Evolutionary conservation across 1,140 invertebrate genomes (phyloP).

Genomic region (Ceratina australensis): DNA sequence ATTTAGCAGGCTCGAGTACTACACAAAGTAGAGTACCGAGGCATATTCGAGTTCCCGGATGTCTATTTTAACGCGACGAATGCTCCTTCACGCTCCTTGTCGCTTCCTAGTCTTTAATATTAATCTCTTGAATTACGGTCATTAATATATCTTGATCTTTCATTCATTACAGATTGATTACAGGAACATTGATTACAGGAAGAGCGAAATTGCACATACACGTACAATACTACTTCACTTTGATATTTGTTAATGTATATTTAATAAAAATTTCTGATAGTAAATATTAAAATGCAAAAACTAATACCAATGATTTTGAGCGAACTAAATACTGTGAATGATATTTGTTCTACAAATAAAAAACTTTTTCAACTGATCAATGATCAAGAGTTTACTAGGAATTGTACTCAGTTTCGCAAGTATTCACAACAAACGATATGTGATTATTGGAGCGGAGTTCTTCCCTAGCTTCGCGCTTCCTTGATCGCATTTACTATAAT

Average conservation of each 20-base stretch:
- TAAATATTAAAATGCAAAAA: too few species aligned
- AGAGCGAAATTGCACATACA: too few species aligned
- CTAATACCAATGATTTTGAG: too few species aligned
- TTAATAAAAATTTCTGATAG: too few species aligned
- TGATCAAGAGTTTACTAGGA: neutral
- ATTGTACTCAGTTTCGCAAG: constrained; percentile 17
- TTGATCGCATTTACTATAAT: constrained; percentile 49
- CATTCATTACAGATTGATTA: too few species aligned
- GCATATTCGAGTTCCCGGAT: constrained; percentile 43
- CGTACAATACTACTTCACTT: too few species aligned
- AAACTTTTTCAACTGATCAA: neutral
- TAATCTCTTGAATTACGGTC: too few species aligned
- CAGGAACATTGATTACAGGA: too few species aligned
- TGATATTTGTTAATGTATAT: too few species aligned
- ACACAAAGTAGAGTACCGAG: constrained; percentile 29
- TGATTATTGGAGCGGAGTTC: constrained; percentile 73
- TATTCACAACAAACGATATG: constrained; percentile 69
- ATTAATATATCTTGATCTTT: neutral
- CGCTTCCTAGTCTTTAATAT: constrained; percentile 49
- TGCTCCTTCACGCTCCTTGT: constrained; percentile 56
- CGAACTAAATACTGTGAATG: too few species aligned
- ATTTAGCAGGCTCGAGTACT: constrained; percentile 45
- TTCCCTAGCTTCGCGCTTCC: constrained; percentile 51
- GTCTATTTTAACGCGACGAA: constrained; percentile 68
- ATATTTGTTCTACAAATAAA: neutral